Evolutionary conservation across 2,113 vertebrate species (phyloP).

Genomic region (Corythornis cristatus): DNA sequence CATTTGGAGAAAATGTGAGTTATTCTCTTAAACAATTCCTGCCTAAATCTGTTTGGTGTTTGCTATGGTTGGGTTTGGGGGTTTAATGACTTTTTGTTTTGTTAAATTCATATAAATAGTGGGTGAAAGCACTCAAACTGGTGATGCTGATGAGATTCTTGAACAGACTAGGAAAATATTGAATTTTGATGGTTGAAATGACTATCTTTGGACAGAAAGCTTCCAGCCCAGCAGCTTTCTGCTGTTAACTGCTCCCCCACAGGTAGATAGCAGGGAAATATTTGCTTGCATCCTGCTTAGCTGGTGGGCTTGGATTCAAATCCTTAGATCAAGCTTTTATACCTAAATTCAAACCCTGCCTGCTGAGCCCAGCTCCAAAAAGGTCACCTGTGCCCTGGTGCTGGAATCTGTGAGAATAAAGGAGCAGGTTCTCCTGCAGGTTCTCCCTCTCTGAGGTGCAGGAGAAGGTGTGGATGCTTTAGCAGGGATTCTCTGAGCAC

Average conservation of each 20-base stretch:
- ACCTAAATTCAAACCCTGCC: neutral
- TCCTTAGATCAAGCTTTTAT: neutral
- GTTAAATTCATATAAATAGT: neutral
- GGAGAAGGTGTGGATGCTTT: neutral
- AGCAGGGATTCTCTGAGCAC: neutral
- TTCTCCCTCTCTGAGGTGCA: neutral
- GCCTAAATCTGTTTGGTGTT: neutral
- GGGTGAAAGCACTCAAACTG: neutral
- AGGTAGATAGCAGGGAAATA: neutral
- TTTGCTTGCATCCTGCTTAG: neutral
- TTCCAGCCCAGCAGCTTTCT: neutral
- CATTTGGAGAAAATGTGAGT: neutral
- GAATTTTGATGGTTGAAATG: neutral
- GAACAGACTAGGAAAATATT: neutral
- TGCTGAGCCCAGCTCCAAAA: neutral
- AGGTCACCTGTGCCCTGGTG: fast-evolving
- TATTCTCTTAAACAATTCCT: neutral
- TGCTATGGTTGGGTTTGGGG: neutral
- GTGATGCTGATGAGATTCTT: neutral
- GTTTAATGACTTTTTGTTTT: neutral
- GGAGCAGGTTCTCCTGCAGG: neutral
- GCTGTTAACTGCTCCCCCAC: neutral
- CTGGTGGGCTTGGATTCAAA: neutral
- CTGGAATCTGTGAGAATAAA: neutral
- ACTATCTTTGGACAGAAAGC: neutral